Percentiles rank a stretch among this genome's conserved stretches.
phyloP scores from a whole-genome alignment of 2,888 invertebrate species.

The Pedicia rivosa region DNA sequence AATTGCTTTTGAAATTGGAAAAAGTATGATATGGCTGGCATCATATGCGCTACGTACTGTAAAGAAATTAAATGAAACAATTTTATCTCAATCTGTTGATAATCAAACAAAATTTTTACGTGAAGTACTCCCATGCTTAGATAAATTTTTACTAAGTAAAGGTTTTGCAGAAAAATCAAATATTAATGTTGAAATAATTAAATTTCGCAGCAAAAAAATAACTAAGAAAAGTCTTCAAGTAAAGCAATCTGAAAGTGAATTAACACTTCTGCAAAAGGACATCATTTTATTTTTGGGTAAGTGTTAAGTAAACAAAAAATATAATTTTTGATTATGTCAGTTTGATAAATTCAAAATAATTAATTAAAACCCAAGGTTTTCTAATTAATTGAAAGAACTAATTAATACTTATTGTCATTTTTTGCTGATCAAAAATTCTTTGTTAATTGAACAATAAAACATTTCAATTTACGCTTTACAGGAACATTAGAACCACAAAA shows the following conservation, averaged over 20 bases:
- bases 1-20: conserved; percentile 33
- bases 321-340: too few species aligned
- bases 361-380: too few species aligned
- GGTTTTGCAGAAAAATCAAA: conserved; percentile 15
- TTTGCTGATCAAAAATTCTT: too few species aligned
- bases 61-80: conserved; percentile 31
- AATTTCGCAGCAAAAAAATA: conserved; percentile 3
- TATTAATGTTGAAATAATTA: conserved; percentile 2
- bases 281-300: conserved; percentile 31
- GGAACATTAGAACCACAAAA: conserved; percentile 8
- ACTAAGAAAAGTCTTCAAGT: conserved; percentile 1
- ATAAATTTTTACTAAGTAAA: conserved; percentile 36
- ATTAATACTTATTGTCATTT: too few species aligned
- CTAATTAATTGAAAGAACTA: too few species aligned
- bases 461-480: conserved; percentile 15
- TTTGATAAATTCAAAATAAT: too few species aligned
- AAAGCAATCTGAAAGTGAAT: conserved; percentile 12
- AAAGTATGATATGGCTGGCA: conserved; percentile 34
- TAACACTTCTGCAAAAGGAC: conserved; percentile 20
- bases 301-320: too few species aligned
- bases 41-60: conserved; percentile 37
- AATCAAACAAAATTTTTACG: conserved; percentile 29
- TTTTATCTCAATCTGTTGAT: conserved; percentile 19
- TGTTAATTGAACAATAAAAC: conserved; percentile 8
- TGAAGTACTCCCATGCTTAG: conserved; percentile 36